Percentiles rank a stretch among this genome's conserved stretches.
Evolutionary conservation across 1,140 invertebrate genomes (phyloP).

Genomic region (Bacillus rossius): DNA sequence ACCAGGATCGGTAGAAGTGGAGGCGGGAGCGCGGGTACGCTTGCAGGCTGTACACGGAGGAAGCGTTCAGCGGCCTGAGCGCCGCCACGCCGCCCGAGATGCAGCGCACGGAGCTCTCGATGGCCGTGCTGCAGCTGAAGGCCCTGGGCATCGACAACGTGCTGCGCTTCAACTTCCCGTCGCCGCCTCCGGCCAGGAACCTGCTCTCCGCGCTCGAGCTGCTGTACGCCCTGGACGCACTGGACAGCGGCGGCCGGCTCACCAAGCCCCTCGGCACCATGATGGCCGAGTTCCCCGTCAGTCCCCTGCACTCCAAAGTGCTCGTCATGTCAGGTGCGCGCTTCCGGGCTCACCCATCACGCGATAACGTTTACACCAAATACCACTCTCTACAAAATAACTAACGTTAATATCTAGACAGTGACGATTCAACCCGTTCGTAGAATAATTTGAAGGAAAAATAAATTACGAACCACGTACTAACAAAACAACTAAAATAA

Average conservation of each 20-base stretch:
- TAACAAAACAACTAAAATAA: too few relatives aligned
- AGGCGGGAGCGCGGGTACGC: too few relatives aligned
- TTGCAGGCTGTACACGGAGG: slow-evolving; percentile 69
- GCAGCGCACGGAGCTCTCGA: slow-evolving; percentile 80
- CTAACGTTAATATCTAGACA: too few relatives aligned
- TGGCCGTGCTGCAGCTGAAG: slow-evolving; percentile 87
- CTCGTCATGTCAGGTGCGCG: slow-evolving; percentile 66
- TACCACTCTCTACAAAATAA: too few relatives aligned
- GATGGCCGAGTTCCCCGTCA: slow-evolving; percentile 91
- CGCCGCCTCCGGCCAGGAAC: slow-evolving; percentile 84
- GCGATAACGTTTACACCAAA: too few relatives aligned
- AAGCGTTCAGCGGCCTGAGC: slow-evolving; percentile 64
- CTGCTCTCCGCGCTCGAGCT: slow-evolving; percentile 83
- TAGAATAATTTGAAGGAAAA: too few relatives aligned
- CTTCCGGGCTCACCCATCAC: too few relatives aligned
- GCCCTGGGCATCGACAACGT: slow-evolving; percentile 92
- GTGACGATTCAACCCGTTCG: too few relatives aligned
- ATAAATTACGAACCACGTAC: too few relatives aligned
- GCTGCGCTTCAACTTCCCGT: slow-evolving; percentile 76
- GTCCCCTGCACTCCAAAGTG: slow-evolving; percentile 84
- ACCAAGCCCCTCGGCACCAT: slow-evolving; percentile 74
- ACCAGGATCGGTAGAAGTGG: too few relatives aligned
- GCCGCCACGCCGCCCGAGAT: slow-evolving; percentile 84
- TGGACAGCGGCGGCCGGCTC: slow-evolving; percentile 74
- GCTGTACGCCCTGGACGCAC: slow-evolving; percentile 78